These are phyloP conservation scores for Volucella inflata DNA, from an alignment of 2,888 invertebrate genomes.

Conservation along the genomic window DNA sequence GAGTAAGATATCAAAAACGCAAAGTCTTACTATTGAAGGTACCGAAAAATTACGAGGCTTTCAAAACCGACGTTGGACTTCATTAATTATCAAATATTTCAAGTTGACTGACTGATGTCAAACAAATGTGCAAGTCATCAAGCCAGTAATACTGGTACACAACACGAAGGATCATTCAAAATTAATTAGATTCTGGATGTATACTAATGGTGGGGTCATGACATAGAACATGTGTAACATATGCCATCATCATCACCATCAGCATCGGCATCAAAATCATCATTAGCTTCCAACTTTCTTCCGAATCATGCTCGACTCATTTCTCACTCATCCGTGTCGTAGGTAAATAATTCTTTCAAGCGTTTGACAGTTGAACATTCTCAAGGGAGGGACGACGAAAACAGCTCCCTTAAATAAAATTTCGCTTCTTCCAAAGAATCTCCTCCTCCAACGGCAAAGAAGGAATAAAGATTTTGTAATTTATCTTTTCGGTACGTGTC, in stretches of 20 bases:
- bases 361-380: constrained; percentile 71
- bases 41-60: constrained; percentile 44
- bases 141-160: constrained; percentile 33
- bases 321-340: constrained; percentile 72
- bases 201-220: constrained; percentile 74
- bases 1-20: not conserved
- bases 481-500: constrained; percentile 72
- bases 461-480: constrained; percentile 52
- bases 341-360: constrained; percentile 72
- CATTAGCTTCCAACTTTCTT: constrained; percentile 64
- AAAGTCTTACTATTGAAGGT: constrained; percentile 25
- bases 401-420: constrained; percentile 72
- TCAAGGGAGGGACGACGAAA: constrained; percentile 56
- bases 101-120: constrained; percentile 68
- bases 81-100: constrained; percentile 57
- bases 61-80: constrained; percentile 30
- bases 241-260: constrained; percentile 62
- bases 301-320: constrained; percentile 71
- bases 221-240: constrained; percentile 73
- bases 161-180: constrained; percentile 59
- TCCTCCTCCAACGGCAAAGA: constrained; percentile 19
- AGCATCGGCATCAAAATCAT: constrained; percentile 38
- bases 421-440: constrained; percentile 59
- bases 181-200: constrained; percentile 72
- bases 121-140: constrained; percentile 74